phyloP scores from a whole-genome alignment of 2,888 invertebrate genomes.

The Drosophila bunnanda region DNA sequence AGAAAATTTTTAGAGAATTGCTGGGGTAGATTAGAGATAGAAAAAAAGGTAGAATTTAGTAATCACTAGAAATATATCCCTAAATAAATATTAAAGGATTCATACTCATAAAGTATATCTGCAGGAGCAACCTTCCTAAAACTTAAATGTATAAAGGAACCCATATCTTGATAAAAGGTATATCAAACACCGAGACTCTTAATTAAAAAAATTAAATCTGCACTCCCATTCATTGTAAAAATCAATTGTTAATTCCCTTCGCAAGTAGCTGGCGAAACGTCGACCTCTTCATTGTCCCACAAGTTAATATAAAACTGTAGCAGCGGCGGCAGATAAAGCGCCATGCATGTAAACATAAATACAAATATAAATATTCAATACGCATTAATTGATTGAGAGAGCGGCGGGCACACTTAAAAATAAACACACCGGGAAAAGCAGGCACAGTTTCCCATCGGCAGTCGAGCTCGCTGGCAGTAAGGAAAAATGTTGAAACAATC shows the following conservation, averaged over 20 bases:
- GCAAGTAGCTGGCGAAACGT: background rate
- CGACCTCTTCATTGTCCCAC: constrained; percentile 1
- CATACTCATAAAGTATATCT: background rate
- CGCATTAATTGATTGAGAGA: constrained; percentile 37
- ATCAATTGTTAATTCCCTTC: background rate
- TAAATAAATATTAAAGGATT: background rate
- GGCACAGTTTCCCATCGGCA: constrained; percentile 14
- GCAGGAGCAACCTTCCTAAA: background rate
- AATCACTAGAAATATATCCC: background rate
- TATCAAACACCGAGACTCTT: background rate
- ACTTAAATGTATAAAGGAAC: too few relatives aligned
- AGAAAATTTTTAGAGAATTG: background rate
- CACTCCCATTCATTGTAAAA: background rate
- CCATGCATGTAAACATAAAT: constrained; percentile 8
- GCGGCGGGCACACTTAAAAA: constrained; percentile 7
- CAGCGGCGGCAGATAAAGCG: constrained; percentile 20
- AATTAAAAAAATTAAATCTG: background rate
- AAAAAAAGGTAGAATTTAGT: background rate
- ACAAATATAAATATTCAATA: constrained; percentile 32
- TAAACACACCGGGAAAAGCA: constrained; percentile 1
- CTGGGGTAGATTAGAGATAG: too few relatives aligned
- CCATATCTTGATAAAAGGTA: background rate
- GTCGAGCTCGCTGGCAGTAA: constrained; percentile 11
- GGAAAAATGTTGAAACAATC: constrained; percentile 31
- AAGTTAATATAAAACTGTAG: constrained; percentile 14